A percentile compares a stretch with the other conserved stretches of the same genome.
These are phyloP conservation scores for Salminus brasiliensis DNA, from an alignment of 2,113 vertebrate genomes.

Conservation along the genomic window DNA sequence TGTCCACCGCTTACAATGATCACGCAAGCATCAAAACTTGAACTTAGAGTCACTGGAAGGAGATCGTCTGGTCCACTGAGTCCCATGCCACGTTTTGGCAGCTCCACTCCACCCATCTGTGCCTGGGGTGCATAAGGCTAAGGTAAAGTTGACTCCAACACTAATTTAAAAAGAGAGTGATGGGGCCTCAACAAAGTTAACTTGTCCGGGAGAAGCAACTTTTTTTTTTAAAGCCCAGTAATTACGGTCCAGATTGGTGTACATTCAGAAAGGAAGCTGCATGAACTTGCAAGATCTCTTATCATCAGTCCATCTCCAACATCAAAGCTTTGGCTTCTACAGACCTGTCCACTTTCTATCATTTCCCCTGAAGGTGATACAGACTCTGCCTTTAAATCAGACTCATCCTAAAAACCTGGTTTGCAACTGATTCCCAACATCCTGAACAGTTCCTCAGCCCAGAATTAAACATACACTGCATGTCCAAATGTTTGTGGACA, in stretches of 20 bases:
- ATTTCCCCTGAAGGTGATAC: not conserved
- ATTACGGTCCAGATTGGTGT: slow-evolving; percentile 16
- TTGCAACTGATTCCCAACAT: not conserved
- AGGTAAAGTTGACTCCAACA: not conserved
- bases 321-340: slow-evolving; percentile 51
- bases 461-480: not conserved
- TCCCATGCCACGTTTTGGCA: too few relatives aligned
- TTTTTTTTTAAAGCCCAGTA: not conserved
- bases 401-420: not conserved
- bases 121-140: too few relatives aligned
- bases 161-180: not conserved
- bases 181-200: not conserved
- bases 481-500: too few relatives aligned
- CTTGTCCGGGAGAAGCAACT: not conserved
- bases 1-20: too few relatives aligned
- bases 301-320: slow-evolving; percentile 49
- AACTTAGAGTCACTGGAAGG: too few relatives aligned
- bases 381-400: not conserved
- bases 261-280: slow-evolving; percentile 19
- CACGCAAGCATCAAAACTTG: too few relatives aligned
- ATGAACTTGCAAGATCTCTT: slow-evolving; percentile 45
- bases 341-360: not conserved
- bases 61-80: too few relatives aligned
- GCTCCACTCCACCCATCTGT: too few relatives aligned
- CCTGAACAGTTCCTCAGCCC: not conserved